Conservation (phyloP, 2,888 invertebrate genomes). For the Sarcophaga carnaria region DNA sequence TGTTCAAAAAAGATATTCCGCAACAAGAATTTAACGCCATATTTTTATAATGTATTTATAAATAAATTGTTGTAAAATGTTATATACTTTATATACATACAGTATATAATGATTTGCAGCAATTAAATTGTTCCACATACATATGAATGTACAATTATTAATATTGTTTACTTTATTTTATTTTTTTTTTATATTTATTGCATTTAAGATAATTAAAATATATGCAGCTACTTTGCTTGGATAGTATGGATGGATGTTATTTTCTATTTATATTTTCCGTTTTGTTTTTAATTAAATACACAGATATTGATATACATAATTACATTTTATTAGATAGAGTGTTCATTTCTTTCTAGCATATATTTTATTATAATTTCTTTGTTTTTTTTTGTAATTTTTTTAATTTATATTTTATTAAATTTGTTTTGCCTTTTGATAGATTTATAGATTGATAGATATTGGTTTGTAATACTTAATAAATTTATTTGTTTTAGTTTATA, state of each 20-base stretch:
- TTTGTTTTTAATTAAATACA: conserved; percentile 34
- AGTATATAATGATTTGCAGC: conserved; percentile 6
- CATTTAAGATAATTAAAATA: conserved; percentile 38
- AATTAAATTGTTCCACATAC: conserved; percentile 61
- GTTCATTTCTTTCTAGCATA: conserved; percentile 27
- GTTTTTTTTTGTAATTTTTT: conserved; percentile 22
- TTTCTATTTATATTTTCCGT: conserved; percentile 15
- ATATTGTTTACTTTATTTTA: not conserved
- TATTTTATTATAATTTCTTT: conserved; percentile 37
- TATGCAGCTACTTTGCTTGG: not conserved
- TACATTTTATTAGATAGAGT: conserved; percentile 50
- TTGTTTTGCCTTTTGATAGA: conserved; percentile 1
- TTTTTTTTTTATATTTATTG: conserved; percentile 26
- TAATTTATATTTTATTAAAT: not conserved
- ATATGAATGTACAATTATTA: too few species aligned
- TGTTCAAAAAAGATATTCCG: not conserved
- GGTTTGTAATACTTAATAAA: conserved; percentile 58
- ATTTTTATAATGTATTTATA: not conserved
- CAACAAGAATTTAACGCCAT: not conserved
- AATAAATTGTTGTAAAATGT: not conserved
- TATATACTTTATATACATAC: not conserved
- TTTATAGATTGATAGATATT: conserved; percentile 46
- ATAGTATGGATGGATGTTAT: conserved; percentile 25
- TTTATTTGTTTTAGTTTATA: conserved; percentile 49
- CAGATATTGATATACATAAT: conserved; percentile 41